Percentiles rank a stretch among this genome's conserved stretches.
Evolutionary conservation across 2,797 vertebrate genomes (phyloP).

Genomic region (Gadopsis marmoratus): DNA sequence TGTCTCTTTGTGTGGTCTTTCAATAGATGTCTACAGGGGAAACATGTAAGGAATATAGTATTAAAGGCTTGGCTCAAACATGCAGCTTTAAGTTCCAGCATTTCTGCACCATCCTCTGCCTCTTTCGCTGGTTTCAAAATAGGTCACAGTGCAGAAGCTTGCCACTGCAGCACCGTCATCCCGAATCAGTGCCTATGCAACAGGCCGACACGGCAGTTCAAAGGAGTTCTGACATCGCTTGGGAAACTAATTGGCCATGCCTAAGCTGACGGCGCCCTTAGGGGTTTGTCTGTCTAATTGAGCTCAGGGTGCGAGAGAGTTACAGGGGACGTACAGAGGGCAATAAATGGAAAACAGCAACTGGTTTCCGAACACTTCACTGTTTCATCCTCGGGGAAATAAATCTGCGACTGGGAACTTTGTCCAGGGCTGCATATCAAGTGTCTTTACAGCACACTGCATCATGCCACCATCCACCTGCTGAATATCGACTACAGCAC

Average conservation of each 20-base stretch:
- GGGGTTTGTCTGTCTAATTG: conserved; percentile 85
- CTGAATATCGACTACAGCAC: conserved; percentile 52
- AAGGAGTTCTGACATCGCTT: conserved; percentile 86
- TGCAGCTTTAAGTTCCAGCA: conserved; percentile 53
- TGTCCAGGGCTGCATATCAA: conserved; percentile 66
- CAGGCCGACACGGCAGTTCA: conserved; percentile 83
- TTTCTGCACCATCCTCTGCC: conserved; percentile 61
- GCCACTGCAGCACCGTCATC: conserved; percentile 81
- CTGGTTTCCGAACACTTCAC: conserved; percentile 76
- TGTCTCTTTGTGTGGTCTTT: conserved; percentile 12
- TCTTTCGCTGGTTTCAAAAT: conserved; percentile 77
- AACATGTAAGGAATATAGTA: conserved; percentile 11
- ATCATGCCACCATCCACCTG: conserved; percentile 57
- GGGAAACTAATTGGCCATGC: conserved; percentile 87
- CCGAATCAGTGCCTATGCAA: conserved; percentile 79
- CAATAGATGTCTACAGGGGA: conserved; percentile 27
- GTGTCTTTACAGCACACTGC: conserved; percentile 53
- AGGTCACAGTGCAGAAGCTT: conserved; percentile 83
- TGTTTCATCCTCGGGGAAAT: conserved; percentile 76
- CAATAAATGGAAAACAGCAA: conserved; percentile 83
- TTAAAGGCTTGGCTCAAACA: conserved; percentile 39
- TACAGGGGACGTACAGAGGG: conserved; percentile 78
- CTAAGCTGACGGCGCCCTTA: conserved; percentile 81
- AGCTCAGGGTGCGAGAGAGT: conserved; percentile 81
- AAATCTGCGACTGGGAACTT: conserved; percentile 64